These are phyloP conservation scores for Anarsia innoxiella DNA, from an alignment of 2,888 invertebrate genomes.

Conservation along the genomic window DNA sequence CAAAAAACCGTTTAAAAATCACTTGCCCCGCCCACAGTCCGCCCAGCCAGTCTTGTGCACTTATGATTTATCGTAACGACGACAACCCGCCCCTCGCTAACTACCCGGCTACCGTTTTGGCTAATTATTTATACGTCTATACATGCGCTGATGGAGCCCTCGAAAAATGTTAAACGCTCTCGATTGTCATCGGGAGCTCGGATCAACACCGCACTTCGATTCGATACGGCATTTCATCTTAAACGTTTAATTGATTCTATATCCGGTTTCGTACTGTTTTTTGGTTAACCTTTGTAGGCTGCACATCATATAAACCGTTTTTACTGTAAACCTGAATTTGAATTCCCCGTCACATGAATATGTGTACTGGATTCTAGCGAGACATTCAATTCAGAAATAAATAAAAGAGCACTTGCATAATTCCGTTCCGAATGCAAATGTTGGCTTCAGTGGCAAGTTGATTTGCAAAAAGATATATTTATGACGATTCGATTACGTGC, in stretches of 20 bases:
- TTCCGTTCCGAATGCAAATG: not conserved
- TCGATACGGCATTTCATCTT: slow-evolving; percentile 45
- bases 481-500: slow-evolving; percentile 39
- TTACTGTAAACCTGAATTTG: no score
- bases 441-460: not conserved
- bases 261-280: slow-evolving; percentile 25
- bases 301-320: slow-evolving; percentile 1
- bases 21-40: slow-evolving; percentile 68
- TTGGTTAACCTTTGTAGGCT: slow-evolving; percentile 1
- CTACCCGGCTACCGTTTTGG: slow-evolving; percentile 61
- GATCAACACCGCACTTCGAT: slow-evolving; percentile 41
- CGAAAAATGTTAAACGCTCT: slow-evolving; percentile 58
- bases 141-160: slow-evolving; percentile 25
- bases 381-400: no score
- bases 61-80: slow-evolving; percentile 71
- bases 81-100: slow-evolving; percentile 70
- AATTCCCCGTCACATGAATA: no score
- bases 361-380: no score
- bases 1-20: slow-evolving; percentile 74
- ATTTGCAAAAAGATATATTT: slow-evolving; percentile 10
- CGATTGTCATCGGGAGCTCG: slow-evolving; percentile 43
- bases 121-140: slow-evolving; percentile 55
- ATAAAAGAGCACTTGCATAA: no score
- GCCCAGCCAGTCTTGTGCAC: slow-evolving; percentile 65
- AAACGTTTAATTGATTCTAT: slow-evolving; percentile 40